phyloP scores from a whole-genome alignment of 2,113 vertebrate species.

The Phylloscopus trochilus region DNA sequence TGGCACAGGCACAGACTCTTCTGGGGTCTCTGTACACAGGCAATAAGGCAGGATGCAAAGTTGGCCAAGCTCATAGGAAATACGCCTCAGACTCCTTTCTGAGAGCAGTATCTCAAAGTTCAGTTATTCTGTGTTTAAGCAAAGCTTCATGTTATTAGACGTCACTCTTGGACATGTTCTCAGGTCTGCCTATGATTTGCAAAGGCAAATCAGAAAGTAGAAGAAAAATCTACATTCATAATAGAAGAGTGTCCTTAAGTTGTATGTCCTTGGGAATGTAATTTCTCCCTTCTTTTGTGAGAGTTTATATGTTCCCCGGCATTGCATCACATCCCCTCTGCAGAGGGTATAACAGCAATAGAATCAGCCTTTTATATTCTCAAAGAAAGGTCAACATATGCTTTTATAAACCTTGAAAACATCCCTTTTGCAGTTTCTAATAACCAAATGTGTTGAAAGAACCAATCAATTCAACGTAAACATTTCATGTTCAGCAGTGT shows the following conservation, averaged over 20 bases:
- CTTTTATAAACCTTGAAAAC: constrained; percentile 28
- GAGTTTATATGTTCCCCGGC: not conserved
- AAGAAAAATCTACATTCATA: not conserved
- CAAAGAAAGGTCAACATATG: not conserved
- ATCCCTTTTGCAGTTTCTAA: constrained; percentile 37
- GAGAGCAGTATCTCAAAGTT: not conserved
- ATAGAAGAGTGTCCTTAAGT: not conserved
- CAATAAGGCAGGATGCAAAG: not conserved
- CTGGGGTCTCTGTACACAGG: not conserved
- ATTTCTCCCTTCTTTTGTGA: not conserved
- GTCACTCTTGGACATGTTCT: not conserved
- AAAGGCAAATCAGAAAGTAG: not conserved
- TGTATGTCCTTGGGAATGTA: not conserved
- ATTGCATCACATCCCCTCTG: rapidly evolving
- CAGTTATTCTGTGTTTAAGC: not conserved
- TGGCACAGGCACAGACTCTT: rapidly evolving
- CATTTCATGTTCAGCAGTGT: constrained; percentile 52
- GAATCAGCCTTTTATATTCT: not conserved
- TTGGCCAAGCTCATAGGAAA: not conserved
- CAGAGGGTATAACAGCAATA: not conserved
- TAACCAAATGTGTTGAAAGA: constrained; percentile 49
- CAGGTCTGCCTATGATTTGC: not conserved
- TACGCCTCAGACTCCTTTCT: not conserved
- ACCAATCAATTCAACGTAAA: constrained; percentile 52
- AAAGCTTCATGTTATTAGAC: not conserved